A percentile compares a stretch with the other conserved stretches of the same genome.
These are phyloP conservation scores for Anoura caudifer DNA, from an alignment of 2,113 vertebrate species.

Conservation along the genomic window DNA sequence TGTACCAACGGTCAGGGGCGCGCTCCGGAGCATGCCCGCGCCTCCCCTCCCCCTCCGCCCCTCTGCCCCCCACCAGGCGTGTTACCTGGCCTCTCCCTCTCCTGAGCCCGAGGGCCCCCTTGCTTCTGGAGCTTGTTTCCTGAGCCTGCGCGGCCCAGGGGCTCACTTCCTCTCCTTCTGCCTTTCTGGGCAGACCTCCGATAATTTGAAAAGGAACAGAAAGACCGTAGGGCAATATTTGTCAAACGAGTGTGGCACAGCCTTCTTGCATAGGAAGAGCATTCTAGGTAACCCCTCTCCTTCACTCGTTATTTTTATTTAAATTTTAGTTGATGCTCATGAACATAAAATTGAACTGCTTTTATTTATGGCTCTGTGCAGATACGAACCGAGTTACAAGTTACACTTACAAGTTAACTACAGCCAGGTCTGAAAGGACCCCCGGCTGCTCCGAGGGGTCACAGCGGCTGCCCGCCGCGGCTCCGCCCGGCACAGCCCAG, in stretches of 20 bases:
- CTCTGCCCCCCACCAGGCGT: too few relatives aligned
- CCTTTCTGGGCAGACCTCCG: too few relatives aligned
- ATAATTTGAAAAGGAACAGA: too few relatives aligned
- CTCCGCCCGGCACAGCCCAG: too few relatives aligned
- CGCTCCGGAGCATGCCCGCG: too few relatives aligned
- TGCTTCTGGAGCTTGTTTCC: too few relatives aligned
- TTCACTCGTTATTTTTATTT: background rate
- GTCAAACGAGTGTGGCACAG: background rate
- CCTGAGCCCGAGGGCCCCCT: too few relatives aligned
- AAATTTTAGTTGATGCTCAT: background rate
- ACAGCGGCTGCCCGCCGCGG: rapidly evolving
- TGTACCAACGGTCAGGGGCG: too few relatives aligned
- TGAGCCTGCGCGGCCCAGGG: too few relatives aligned
- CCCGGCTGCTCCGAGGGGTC: background rate
- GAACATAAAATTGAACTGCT: background rate
- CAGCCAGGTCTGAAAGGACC: background rate
- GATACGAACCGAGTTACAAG: background rate
- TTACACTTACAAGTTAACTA: background rate
- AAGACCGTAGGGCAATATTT: background rate
- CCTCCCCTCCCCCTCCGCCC: too few relatives aligned
- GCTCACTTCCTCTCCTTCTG: too few relatives aligned
- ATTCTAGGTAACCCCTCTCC: background rate
- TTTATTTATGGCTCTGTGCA: background rate
- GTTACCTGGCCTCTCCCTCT: too few relatives aligned
- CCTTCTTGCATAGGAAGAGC: background rate